These are phyloP conservation scores for Neoniphon sammara DNA, from an alignment of 2,797 vertebrate species.

Conservation along the genomic window DNA sequence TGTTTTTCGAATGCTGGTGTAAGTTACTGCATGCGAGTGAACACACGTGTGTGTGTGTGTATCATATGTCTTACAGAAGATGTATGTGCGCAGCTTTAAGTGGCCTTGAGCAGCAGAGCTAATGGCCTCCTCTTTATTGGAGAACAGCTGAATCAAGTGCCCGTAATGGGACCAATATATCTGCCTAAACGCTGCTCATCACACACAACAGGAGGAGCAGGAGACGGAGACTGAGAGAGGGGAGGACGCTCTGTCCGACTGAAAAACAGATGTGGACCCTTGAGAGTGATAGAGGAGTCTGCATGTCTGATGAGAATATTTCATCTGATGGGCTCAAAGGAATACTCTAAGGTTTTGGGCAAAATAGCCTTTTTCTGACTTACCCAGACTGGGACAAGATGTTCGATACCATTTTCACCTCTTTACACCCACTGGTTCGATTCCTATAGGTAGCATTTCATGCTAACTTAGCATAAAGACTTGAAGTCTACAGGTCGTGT, in stretches of 20 bases:
- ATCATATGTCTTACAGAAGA: conserved; percentile 42
- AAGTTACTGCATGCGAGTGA: no score
- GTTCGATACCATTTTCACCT: no score
- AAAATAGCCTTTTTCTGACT: no score
- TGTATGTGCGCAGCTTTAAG: conserved; percentile 60
- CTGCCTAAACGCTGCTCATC: conserved; percentile 61
- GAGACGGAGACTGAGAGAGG: conserved; percentile 3
- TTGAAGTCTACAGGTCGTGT: no score
- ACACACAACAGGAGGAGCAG: conserved; percentile 36
- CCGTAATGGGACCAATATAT: conserved; percentile 77
- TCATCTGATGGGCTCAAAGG: background rate
- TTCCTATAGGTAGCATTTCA: no score
- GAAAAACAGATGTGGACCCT: conserved; percentile 68
- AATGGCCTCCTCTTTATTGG: conserved; percentile 65
- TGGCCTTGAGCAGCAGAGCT: conserved; percentile 69
- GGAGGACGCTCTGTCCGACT: conserved; percentile 7
- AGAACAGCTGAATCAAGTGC: conserved; percentile 70
- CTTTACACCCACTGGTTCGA: no score
- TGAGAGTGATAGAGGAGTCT: conserved; percentile 26
- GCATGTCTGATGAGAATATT: conserved; percentile 10
- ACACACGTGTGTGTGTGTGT: conserved; percentile 20
- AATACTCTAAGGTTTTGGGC: no score
- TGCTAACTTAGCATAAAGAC: no score
- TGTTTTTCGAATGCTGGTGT: background rate
- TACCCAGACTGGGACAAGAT: no score